Evolutionary conservation across 2,797 vertebrate species (phyloP).

Genomic region (Leptatherina wallacei): DNA sequence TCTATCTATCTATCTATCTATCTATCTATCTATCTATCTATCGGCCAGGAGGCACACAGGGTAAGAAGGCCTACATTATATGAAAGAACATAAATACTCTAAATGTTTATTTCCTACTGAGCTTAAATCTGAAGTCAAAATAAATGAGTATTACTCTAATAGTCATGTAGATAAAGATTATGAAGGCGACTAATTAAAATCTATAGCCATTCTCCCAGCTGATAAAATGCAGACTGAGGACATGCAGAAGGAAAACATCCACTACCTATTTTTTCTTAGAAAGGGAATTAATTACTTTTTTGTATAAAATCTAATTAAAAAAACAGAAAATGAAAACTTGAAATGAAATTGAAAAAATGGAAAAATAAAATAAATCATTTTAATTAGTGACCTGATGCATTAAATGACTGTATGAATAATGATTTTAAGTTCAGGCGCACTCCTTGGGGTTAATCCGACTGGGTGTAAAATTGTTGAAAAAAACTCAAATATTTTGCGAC

Average conservation of each 20-base stretch:
- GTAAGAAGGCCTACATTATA: conserved; percentile 54
- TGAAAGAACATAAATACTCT: conserved; percentile 47
- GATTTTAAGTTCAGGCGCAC: too few species aligned
- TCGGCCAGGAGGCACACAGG: conserved; percentile 36
- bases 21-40: too few species aligned
- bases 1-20: too few species aligned
- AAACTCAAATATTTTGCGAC: too few species aligned
- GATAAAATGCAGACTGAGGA: background rate
- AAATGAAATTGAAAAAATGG: too few species aligned
- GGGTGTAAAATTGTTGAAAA: too few species aligned
- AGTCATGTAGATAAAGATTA: conserved; percentile 34
- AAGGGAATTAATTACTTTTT: too few species aligned
- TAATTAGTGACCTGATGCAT: background rate
- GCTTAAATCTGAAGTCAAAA: conserved; percentile 36
- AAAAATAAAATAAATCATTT: too few species aligned
- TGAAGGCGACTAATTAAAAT: conserved; percentile 49
- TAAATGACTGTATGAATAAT: background rate
- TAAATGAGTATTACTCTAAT: conserved; percentile 35
- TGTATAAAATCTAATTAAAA: too few species aligned
- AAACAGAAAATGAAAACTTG: too few species aligned
- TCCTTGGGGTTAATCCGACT: too few species aligned
- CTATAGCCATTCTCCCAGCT: background rate
- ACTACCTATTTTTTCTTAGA: background rate
- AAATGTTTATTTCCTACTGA: conserved; percentile 48
- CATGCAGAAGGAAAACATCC: background rate